Evolutionary conservation across 2,888 invertebrate species (phyloP).

Genomic region (Brachypterus glaber): DNA sequence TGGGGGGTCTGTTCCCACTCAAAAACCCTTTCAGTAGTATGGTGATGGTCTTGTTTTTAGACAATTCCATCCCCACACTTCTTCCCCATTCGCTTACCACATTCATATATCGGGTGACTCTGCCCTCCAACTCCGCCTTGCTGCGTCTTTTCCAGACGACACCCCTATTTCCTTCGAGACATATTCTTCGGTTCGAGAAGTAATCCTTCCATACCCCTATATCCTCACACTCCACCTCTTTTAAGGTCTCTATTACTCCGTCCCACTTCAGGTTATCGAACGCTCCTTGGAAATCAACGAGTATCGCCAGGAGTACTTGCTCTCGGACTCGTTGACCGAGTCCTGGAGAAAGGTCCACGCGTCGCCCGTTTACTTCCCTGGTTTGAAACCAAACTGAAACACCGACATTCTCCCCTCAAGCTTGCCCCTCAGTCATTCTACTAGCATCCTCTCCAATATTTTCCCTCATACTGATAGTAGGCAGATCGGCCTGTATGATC

Average conservation of each 20-base stretch:
- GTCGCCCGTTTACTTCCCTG: no score
- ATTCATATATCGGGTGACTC: neutral
- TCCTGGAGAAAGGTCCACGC: no score
- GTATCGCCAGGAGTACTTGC: no score
- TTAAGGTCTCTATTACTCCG: neutral
- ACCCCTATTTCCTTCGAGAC: neutral
- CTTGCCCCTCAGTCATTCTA: neutral
- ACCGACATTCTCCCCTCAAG: no score
- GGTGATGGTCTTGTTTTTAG: no score
- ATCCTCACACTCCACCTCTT: neutral
- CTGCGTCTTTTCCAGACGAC: neutral
- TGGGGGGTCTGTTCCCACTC: no score
- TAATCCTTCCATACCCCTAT: neutral
- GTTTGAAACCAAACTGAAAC: no score
- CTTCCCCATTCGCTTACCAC: neutral
- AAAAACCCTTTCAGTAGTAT: no score
- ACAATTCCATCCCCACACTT: no score
- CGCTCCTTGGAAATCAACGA: no score
- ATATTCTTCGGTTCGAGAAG: constrained; percentile 1
- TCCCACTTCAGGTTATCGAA: neutral
- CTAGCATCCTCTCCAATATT: neutral
- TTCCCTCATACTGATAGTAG: neutral
- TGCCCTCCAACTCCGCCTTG: no score
- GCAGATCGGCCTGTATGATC: neutral
- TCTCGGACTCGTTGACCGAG: no score